Evolutionary conservation across 1,140 invertebrate genomes (phyloP).

Genomic region (Drosophila leontia): DNA sequence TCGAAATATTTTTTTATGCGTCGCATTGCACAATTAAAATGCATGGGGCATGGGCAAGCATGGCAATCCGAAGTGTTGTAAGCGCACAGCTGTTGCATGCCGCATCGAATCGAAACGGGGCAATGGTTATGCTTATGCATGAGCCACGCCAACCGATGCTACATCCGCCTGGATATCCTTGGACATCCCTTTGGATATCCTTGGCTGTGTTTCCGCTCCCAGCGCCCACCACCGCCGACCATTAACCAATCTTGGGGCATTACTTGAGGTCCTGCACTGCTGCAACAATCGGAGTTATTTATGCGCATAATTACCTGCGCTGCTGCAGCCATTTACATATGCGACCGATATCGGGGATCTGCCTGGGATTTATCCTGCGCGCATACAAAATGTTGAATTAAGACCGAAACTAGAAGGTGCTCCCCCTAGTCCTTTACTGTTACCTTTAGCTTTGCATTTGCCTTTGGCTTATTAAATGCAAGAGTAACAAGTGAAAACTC

Average conservation of each 20-base stretch:
- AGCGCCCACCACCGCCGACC: neutral
- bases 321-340: constrained; percentile 64
- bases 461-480: constrained; percentile 56
- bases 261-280: constrained; percentile 48
- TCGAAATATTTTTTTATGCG: constrained; percentile 18
- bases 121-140: constrained; percentile 79
- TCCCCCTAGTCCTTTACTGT: neutral
- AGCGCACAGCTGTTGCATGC: constrained; percentile 77
- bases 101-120: constrained; percentile 66
- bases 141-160: constrained; percentile 35
- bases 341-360: constrained; percentile 54
- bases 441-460: neutral
- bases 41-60: constrained; percentile 37
- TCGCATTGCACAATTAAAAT: constrained; percentile 64
- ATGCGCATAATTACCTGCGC: constrained; percentile 72
- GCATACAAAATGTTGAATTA: constrained; percentile 68
- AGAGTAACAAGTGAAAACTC: constrained; percentile 65
- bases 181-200: constrained; percentile 1
- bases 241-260: constrained; percentile 38
- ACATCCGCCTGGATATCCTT: constrained; percentile 29
- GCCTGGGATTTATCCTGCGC: constrained; percentile 54
- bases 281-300: constrained; percentile 60
- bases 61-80: constrained; percentile 55
- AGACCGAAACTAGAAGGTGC: constrained; percentile 14
- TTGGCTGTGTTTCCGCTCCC: neutral